These are phyloP conservation scores for Ophion ventricosus DNA, from an alignment of 2,888 invertebrate genomes.

Conservation along the genomic window DNA sequence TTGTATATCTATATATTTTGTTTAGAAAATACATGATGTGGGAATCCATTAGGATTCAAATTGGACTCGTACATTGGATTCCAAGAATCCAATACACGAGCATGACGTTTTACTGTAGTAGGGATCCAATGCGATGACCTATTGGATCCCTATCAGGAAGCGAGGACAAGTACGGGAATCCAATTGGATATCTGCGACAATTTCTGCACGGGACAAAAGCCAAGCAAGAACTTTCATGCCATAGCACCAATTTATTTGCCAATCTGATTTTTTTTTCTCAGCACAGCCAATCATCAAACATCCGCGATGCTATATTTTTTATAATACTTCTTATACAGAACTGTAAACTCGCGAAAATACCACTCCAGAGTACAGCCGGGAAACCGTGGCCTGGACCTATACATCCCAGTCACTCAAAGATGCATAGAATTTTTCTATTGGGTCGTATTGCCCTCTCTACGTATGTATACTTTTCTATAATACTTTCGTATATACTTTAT, in stretches of 20 bases:
- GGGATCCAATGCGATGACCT: too few relatives aligned
- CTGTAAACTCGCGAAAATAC: constrained; percentile 36
- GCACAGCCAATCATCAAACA: background rate
- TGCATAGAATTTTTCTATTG: constrained; percentile 70
- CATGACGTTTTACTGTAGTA: too few relatives aligned
- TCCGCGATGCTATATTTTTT: constrained; percentile 2
- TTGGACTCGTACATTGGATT: too few relatives aligned
- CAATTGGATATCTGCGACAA: too few relatives aligned
- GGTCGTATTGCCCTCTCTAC: constrained; percentile 50
- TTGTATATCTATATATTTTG: too few relatives aligned
- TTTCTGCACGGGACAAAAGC: background rate
- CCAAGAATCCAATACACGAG: too few relatives aligned
- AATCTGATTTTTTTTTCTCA: background rate
- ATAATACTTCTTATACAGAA: constrained; percentile 14
- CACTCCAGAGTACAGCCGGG: constrained; percentile 18
- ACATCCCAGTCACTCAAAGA: constrained; percentile 66
- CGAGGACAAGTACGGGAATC: too few relatives aligned
- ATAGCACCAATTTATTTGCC: background rate
- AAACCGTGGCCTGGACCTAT: constrained; percentile 21
- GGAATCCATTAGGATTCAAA: too few relatives aligned
- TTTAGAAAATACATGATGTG: too few relatives aligned
- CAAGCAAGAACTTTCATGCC: background rate
- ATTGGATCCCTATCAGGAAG: too few relatives aligned
- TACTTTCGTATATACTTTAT: constrained; percentile 40
- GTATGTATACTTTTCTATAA: constrained; percentile 42